These are phyloP conservation scores for Paracanthobrama guichenoti DNA, from an alignment of 2,113 vertebrate species.

Conservation along the genomic window DNA sequence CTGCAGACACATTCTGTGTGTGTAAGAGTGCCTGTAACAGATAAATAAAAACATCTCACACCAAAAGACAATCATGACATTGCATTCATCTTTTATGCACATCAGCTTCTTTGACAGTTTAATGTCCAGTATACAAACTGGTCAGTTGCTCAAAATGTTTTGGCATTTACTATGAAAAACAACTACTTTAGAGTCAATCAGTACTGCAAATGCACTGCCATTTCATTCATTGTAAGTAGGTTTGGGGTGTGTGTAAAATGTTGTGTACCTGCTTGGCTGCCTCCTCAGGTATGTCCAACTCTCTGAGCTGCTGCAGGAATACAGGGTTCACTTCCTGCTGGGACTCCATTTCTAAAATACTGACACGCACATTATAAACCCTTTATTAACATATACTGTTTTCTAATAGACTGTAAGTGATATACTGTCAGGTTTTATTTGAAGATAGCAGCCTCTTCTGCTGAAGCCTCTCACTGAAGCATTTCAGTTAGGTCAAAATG, in stretches of 20 bases:
- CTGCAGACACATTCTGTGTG: slow-evolving; percentile 80
- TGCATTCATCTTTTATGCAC: not conserved
- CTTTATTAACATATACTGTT: not conserved
- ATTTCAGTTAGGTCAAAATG: not conserved
- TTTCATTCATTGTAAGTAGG: not conserved
- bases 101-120: not conserved
- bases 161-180: not conserved
- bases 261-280: slow-evolving; percentile 77
- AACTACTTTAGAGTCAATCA: not conserved
- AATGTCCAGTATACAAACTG: not conserved
- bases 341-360: slow-evolving; percentile 69
- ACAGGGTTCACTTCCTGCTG: slow-evolving; percentile 76
- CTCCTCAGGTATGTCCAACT: slow-evolving; percentile 82
- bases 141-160: not conserved
- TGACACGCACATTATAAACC: slow-evolving; percentile 3
- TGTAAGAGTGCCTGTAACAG: slow-evolving; percentile 76
- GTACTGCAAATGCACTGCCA: not conserved
- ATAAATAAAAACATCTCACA: slow-evolving; percentile 10
- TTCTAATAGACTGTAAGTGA: not conserved
- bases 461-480: no score
- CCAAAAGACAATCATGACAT: not conserved
- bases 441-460: not conserved
- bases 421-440: not conserved
- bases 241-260: not conserved
- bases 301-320: slow-evolving; percentile 78